phyloP scores from a whole-genome alignment of 2,113 vertebrate species.

The Rhizomys pruinosus region DNA sequence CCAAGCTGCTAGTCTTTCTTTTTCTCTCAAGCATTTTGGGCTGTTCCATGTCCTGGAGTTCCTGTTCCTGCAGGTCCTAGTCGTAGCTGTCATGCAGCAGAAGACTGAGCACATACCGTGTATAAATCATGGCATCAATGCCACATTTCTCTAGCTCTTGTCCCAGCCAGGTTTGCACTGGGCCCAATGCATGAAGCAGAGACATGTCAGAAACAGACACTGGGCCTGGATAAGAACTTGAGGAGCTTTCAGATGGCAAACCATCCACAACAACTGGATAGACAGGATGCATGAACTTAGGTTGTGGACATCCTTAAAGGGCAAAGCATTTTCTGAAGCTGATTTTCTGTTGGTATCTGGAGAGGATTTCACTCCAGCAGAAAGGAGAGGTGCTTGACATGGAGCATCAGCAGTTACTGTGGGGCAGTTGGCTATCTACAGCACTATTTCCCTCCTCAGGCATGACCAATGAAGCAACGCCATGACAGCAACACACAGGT shows the following conservation, averaged over 20 bases:
- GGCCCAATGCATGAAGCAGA: conserved; percentile 97
- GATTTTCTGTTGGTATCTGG: conserved; percentile 88
- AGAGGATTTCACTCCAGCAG: conserved; percentile 93
- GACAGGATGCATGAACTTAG: conserved; percentile 96
- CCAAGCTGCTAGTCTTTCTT: not conserved
- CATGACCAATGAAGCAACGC: conserved; percentile 91
- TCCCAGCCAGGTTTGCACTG: conserved; percentile 99
- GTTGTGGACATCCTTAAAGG: conserved; percentile 92
- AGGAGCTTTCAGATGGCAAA: conserved; percentile 94
- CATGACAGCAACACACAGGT: conserved; percentile 87
- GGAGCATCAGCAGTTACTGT: conserved; percentile 91
- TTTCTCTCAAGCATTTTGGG: not conserved
- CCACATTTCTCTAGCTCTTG: conserved; percentile 99
- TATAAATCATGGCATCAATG: conserved; percentile 99
- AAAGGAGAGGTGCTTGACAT: conserved; percentile 89
- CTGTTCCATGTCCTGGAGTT: conserved; percentile 74
- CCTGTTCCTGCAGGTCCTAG: conserved; percentile 99
- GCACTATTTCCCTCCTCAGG: conserved; percentile 90
- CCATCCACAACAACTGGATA: conserved; percentile 93
- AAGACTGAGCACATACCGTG: conserved; percentile 98
- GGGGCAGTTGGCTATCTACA: conserved; percentile 90
- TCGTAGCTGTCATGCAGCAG: conserved; percentile 99
- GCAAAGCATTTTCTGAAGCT: conserved; percentile 89
- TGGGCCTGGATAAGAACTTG: conserved; percentile 91
- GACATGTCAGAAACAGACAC: conserved; percentile 96